These are phyloP conservation scores for Gortyna flavago DNA, from an alignment of 2,888 invertebrate genomes.

Conservation along the genomic window DNA sequence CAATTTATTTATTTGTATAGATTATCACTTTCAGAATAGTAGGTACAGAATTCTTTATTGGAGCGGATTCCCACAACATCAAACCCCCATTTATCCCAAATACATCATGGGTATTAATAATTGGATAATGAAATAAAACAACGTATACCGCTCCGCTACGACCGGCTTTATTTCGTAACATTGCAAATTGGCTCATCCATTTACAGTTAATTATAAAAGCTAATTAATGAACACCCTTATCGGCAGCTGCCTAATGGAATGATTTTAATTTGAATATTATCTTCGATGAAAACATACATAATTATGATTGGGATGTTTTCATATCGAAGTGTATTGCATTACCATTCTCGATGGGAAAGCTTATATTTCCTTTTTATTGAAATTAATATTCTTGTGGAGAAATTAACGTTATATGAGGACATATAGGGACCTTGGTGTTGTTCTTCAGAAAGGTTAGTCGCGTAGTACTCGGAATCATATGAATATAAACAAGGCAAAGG, in stretches of 20 bases:
- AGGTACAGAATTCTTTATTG: too few relatives aligned
- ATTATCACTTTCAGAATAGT: too few relatives aligned
- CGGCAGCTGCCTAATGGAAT: conserved; percentile 17
- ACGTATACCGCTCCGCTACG: background rate
- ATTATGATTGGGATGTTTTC: background rate
- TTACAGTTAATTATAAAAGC: conserved; percentile 33
- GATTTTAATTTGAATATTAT: conserved; percentile 12
- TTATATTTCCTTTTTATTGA: background rate
- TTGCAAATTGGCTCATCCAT: conserved; percentile 17
- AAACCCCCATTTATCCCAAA: background rate
- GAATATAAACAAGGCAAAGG: background rate
- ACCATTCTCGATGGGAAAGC: too few relatives aligned
- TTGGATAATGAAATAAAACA: conserved; percentile 16
- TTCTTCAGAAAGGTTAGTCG: background rate
- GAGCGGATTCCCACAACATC: background rate
- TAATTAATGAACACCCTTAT: conserved; percentile 39
- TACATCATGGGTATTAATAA: background rate
- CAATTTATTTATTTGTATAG: too few relatives aligned
- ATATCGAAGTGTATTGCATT: background rate
- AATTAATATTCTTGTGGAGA: background rate
- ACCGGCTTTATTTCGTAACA: background rate
- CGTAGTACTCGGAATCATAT: background rate
- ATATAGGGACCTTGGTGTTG: background rate
- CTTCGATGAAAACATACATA: background rate
- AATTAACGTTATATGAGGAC: background rate